A percentile compares a stretch with the other conserved stretches of the same genome.
Conservation (phyloP, 2,888 invertebrate species). For the Petrophora chlorosata region DNA sequence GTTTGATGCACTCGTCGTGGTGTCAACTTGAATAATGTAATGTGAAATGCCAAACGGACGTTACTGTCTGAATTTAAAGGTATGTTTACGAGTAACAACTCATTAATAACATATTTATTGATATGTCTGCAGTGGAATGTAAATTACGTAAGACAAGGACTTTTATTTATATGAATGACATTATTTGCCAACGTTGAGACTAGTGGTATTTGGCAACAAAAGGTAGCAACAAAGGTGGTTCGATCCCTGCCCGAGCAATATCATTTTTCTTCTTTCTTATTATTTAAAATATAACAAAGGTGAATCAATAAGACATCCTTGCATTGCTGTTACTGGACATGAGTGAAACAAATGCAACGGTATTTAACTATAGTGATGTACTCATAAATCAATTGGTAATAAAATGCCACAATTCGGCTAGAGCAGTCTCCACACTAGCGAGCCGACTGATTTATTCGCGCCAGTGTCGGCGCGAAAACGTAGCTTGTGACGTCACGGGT, state of each 20-base stretch:
- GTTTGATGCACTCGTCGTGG: constrained; percentile 17
- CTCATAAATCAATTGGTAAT: constrained; percentile 63
- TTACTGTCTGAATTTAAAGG: not conserved
- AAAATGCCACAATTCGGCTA: constrained; percentile 70
- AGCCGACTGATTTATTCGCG: constrained; percentile 75
- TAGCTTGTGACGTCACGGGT: constrained; percentile 79
- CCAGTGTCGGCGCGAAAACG: constrained; percentile 78
- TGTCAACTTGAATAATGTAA: constrained; percentile 15
- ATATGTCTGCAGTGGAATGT: constrained; percentile 2
- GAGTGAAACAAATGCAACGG: not conserved
- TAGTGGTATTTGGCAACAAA: too few relatives aligned
- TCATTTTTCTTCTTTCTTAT: too few relatives aligned
- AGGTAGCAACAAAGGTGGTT: too few relatives aligned
- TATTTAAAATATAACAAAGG: too few relatives aligned
- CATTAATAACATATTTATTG: not conserved
- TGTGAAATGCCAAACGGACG: constrained; percentile 5
- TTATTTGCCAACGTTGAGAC: too few relatives aligned
- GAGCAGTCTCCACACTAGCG: constrained; percentile 75
- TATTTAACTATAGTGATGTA: too few relatives aligned
- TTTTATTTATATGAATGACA: too few relatives aligned
- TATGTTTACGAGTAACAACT: not conserved
- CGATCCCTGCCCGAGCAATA: too few relatives aligned
- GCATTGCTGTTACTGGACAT: too few relatives aligned
- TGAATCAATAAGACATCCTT: too few relatives aligned
- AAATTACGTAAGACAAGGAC: too few relatives aligned